Conservation (phyloP, 2,113 vertebrate genomes). For the Scatophagus argus region DNA sequence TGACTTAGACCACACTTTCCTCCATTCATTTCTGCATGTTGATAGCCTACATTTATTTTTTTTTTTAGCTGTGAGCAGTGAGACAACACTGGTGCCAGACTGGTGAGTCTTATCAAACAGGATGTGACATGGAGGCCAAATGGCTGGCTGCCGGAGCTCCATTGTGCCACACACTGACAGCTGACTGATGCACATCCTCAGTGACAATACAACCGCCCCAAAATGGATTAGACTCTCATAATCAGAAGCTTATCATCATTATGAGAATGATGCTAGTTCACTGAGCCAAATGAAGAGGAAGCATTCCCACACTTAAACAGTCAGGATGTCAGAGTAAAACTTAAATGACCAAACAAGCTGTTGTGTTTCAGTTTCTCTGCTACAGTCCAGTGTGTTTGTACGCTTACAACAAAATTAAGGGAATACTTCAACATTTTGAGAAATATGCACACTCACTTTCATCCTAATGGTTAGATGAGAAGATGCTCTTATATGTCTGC, state of each 20-base stretch:
- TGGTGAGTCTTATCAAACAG: constrained; percentile 40
- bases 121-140: constrained; percentile 16
- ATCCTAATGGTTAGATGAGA: background rate
- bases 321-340: background rate
- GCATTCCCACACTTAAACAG: background rate
- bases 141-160: background rate
- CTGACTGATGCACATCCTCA: constrained; percentile 57
- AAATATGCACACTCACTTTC: background rate
- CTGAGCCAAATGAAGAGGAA: background rate
- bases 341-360: background rate
- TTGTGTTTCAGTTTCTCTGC: background rate
- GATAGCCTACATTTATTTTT: background rate
- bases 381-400: background rate
- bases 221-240: constrained; percentile 47
- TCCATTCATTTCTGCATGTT: background rate
- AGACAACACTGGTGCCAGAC: constrained; percentile 25
- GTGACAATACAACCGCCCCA: constrained; percentile 38
- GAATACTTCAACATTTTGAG: background rate
- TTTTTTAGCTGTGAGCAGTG: background rate
- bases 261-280: background rate
- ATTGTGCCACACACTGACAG: constrained; percentile 51
- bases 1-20: background rate
- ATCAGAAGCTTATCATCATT: constrained; percentile 34
- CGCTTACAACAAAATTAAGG: background rate
- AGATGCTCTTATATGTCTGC: background rate